A percentile compares a stretch with the other conserved stretches of the same genome.
These are phyloP conservation scores for Saturnia pavonia DNA, from an alignment of 2,888 invertebrate genomes.

Conservation along the genomic window DNA sequence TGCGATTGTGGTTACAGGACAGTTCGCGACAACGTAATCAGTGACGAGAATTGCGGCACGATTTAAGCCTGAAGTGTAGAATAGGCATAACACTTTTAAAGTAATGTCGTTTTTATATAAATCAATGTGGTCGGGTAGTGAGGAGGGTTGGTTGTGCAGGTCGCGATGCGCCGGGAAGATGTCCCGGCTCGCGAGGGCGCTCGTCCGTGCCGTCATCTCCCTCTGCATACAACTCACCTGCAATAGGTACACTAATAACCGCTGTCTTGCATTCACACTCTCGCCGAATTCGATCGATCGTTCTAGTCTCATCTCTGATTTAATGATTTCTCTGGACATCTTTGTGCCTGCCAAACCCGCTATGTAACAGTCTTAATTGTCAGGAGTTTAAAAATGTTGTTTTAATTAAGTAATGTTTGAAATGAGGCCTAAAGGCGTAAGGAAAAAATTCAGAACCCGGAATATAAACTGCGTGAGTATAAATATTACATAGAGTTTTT, in stretches of 20 bases:
- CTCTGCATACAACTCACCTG: constrained; percentile 72
- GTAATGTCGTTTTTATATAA: background rate
- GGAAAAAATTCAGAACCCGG: too few species aligned
- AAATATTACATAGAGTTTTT: too few species aligned
- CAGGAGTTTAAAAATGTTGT: too few species aligned
- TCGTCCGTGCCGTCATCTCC: constrained; percentile 66
- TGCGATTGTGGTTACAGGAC: too few species aligned
- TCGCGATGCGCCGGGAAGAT: constrained; percentile 57
- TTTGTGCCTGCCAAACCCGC: too few species aligned
- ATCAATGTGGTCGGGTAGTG: background rate
- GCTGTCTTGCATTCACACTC: background rate
- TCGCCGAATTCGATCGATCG: constrained; percentile 1
- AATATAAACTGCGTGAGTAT: too few species aligned
- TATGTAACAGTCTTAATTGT: too few species aligned
- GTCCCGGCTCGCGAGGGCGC: constrained; percentile 56
- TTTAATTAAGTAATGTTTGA: too few species aligned
- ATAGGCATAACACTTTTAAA: background rate
- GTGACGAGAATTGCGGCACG: too few species aligned
- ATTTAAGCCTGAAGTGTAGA: too few species aligned
- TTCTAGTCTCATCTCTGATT: background rate
- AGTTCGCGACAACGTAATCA: too few species aligned
- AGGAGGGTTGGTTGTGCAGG: constrained; percentile 31
- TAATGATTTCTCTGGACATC: background rate
- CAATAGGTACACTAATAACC: constrained; percentile 58
- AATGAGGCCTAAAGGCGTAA: too few species aligned